Percentiles rank a stretch among this genome's conserved stretches.
These are phyloP conservation scores for Octomys mimax DNA, from an alignment of 2,797 vertebrate genomes.

Conservation along the genomic window DNA sequence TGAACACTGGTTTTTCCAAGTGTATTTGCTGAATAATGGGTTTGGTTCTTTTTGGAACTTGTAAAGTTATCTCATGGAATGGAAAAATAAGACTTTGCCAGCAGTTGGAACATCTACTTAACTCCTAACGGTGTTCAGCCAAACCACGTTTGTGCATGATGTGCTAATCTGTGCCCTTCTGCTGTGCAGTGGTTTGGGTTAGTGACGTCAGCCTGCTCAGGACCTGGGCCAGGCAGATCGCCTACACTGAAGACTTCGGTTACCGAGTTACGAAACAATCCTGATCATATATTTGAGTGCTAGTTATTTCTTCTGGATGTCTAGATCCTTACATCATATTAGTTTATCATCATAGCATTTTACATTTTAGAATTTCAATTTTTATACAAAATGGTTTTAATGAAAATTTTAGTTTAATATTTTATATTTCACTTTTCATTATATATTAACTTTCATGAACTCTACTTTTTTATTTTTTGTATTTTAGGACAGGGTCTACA, in stretches of 20 bases:
- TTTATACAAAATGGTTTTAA: constrained; percentile 6
- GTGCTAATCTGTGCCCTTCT: constrained; percentile 1
- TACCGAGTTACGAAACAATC: constrained; percentile 53
- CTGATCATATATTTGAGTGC: constrained; percentile 50
- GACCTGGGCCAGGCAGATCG: neutral
- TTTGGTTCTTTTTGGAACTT: constrained; percentile 79
- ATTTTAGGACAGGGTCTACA: too few relatives aligned
- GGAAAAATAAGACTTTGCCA: constrained; percentile 78
- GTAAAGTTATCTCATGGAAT: constrained; percentile 75
- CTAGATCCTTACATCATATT: constrained; percentile 55
- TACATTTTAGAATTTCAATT: constrained; percentile 50
- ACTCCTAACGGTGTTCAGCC: constrained; percentile 59
- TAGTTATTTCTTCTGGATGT: constrained; percentile 61
- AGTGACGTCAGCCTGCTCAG: constrained; percentile 18
- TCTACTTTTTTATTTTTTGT: neutral
- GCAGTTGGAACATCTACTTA: constrained; percentile 44
- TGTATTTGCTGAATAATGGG: constrained; percentile 71
- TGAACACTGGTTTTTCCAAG: constrained; percentile 70
- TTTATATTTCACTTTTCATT: constrained; percentile 56
- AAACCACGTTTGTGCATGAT: neutral
- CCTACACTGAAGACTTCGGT: constrained; percentile 52
- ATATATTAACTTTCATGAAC: constrained; percentile 31
- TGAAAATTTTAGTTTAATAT: constrained; percentile 28
- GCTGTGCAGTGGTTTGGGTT: constrained; percentile 21
- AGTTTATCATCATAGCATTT: constrained; percentile 48